Evolutionary conservation across 2,113 vertebrate species (phyloP).

Genomic region (Dendrocopos noguchii): DNA sequence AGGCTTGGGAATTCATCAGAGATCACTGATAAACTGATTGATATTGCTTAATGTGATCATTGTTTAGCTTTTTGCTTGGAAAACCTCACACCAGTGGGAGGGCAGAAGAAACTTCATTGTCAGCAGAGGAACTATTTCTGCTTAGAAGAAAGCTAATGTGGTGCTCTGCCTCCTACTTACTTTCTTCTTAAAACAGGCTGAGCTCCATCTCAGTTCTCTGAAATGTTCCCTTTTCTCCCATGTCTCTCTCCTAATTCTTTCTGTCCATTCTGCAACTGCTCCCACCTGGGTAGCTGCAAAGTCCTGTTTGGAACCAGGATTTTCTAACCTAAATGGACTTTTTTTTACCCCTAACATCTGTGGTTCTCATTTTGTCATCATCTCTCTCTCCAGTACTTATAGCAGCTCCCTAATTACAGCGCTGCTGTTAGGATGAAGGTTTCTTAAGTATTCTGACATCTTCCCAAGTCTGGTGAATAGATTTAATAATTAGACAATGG

Average conservation of each 20-base stretch:
- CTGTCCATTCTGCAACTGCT: background rate
- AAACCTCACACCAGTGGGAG: background rate
- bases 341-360: background rate
- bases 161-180: background rate
- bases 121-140: background rate
- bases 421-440: background rate
- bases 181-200: background rate
- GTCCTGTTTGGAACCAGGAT: background rate
- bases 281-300: background rate
- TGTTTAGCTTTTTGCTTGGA: background rate
- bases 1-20: background rate
- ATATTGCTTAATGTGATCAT: background rate
- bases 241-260: background rate
- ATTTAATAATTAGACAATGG: conserved; percentile 20
- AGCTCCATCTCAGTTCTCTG: background rate
- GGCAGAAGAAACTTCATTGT: background rate
- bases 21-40: background rate
- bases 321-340: background rate
- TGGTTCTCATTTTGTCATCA: background rate
- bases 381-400: background rate
- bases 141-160: background rate
- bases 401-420: background rate
- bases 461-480: conserved; percentile 17
- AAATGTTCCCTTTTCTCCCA: background rate
- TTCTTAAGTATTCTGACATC: conserved; percentile 7